Base-by-base conservation (phyloP, 2,888 invertebrate species). In the Lypha dubia region DNA sequence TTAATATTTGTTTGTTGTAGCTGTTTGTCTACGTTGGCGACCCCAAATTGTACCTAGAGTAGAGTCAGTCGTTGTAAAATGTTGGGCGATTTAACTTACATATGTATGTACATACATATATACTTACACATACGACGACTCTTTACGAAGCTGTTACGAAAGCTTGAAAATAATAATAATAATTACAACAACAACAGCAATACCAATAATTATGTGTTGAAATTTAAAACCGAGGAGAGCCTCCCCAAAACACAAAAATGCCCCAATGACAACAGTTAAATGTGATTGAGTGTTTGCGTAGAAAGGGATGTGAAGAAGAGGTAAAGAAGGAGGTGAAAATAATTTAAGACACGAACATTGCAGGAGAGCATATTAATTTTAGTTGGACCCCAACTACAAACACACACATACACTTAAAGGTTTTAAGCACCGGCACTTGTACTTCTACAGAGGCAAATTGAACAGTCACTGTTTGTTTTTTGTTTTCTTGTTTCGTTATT, bases 21-120 rank as follows among this genome's bases (percentile, higher is more conserved):
- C 49, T 75, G 80, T 71, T 73, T 67, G 68, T 11, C 56, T 73
- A 68, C 44, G 68, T 68, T 77, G 62, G 49, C 81, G 80, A 81
- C 80, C 84, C 84, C 80, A 84, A 81, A 77, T 70, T 73, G 63
- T 70, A 77, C 77, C 68, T 73, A 73, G 32, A 60, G 63, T 20
- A 6, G 49, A 49, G 20, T 38, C 49, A 17, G 44, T 38, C 49
- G 49, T n/a, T 35, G 79, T 46, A 32, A 32, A 77, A 38, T 38
- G 56, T 38, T 71, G 67, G 41, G 44, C 70, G 51, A 44, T 65
- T 71, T 65, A 28, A 79, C 44, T 75, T 28, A 63, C 41, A 41
- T 17, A 49, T n/a, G n/a, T n/a, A n/a, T n/a, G n/a, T n/a, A n/a
- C n/a, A n/a, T n/a, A n/a, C n/a, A n/a, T n/a, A n/a, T n/a, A n/a